These are phyloP conservation scores for Lampris megalopsis DNA, from an alignment of 2,113 vertebrate genomes.

Conservation along the genomic window DNA sequence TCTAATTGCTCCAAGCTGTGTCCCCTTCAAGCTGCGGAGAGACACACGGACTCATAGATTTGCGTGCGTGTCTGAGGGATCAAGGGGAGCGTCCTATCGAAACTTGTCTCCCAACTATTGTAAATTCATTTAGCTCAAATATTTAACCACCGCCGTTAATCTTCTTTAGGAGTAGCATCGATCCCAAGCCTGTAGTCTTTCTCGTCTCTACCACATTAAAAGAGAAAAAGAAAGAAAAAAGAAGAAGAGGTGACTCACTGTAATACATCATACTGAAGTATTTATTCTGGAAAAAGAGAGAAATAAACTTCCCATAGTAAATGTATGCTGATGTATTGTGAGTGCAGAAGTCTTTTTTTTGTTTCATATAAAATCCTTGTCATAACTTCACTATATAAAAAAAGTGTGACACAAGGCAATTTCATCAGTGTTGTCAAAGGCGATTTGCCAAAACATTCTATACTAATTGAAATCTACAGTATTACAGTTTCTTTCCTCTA, in stretches of 20 bases:
- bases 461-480: slow-evolving; percentile 80
- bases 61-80: slow-evolving; percentile 28
- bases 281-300: slow-evolving; percentile 84
- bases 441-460: slow-evolving; percentile 82
- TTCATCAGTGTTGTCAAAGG: slow-evolving; percentile 81
- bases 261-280: slow-evolving; percentile 66
- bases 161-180: background rate
- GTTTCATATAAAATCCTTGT: slow-evolving; percentile 80
- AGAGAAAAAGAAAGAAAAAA: background rate
- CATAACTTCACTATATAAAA: slow-evolving; percentile 78
- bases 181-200: background rate
- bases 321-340: slow-evolving; percentile 74
- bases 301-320: slow-evolving; percentile 82
- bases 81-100: slow-evolving; percentile 5
- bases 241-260: slow-evolving; percentile 31
- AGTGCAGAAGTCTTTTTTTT: slow-evolving; percentile 76
- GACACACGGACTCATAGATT: slow-evolving; percentile 21
- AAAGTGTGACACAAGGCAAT: slow-evolving; percentile 84
- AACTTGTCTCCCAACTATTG: slow-evolving; percentile 18
- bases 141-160: background rate
- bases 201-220: background rate
- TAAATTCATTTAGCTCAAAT: slow-evolving; percentile 9
- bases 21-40: slow-evolving; percentile 66
- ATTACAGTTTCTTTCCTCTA: slow-evolving; percentile 74
- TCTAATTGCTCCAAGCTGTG: slow-evolving; percentile 81